Evolutionary conservation across 37 sponge, comb jelly and placozoan species (phyloP), one percentile per base, ranked within the genome.

Genomic region (Ephydatia muelleri): DNA sequence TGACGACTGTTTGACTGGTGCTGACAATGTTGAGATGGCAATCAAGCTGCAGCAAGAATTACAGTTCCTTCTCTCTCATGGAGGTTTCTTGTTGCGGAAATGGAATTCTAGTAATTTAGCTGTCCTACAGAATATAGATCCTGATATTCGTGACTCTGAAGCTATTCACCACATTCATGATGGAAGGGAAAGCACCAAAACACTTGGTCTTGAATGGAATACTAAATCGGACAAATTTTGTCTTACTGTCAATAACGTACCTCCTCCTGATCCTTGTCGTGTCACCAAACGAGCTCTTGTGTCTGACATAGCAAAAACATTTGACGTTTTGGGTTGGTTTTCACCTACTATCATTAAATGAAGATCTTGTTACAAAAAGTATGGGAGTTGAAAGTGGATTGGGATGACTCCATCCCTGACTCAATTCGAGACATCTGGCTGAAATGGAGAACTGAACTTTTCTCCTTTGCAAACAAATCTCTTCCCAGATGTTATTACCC

Each of bases 161-260:
- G 43, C 43, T 43, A 43, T 43, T 43, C 43, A 43, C 43, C 43
- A 43, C 43, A 43, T 43, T 43, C 43, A 43, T 43, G 6, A 43
- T 43, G 43, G 43, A 43, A 43, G 43, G 43, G 43, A 43, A 43
- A 43, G 43, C 70, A 69, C 70, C 70, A 69, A 69, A 69, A 69
- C 70, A 29, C 29, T 86, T 23, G 87, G 87, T 14, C 73, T 86
- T 34, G 74, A 86, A n/a, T 80, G 87, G 87, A 86, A 86, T 65
- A 31, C 80, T 23, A 8, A 12, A 9, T 0, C 16, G 37, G 87
- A 86, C 65, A 40, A 72, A 28, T 86, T 86, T 33, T 37, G 80
- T 2, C 31, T 86, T 28, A 73, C 11, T 30, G 66, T 86, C 22
- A 36, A 73, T 36, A 30, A 14, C 32, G 65, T 33, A 11, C 73